Evolutionary conservation across 2,113 vertebrate genomes (phyloP), one percentile per base, ranked within the genome.

Genomic region (Heterotilapia buettikoferi): DNA sequence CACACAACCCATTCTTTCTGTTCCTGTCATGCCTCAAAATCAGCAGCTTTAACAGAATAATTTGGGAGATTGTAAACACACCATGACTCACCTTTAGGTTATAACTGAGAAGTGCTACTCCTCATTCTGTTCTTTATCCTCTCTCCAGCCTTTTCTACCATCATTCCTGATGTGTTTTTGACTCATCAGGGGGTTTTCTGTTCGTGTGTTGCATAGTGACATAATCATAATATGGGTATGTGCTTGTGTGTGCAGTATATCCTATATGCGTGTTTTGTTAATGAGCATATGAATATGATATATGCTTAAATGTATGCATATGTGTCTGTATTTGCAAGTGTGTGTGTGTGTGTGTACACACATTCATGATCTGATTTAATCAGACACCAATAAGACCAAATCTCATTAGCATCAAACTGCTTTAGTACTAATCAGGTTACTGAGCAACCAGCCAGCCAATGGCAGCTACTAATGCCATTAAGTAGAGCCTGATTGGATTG

Each of bases 311-410:
- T 26, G 9, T 80, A 21, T 54, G 33, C 79, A 50, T 29, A 5
- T 79, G 47, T 79, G 36, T 38, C 18, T 52, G 89, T 26, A n/a
- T 90, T 81, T 86, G 71, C 3, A 61, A 43, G 47, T 52, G 19
- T 36, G 18, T 63, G 59, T 36, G 18, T 50, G 14, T 71, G 78
- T 36, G 61, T 47, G 56, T 84, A 57, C 68, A 59, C 33, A 18
- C 79, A 47, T 81, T 54, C 3, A 40, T 92, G 93, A 95, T 93
- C 93, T 92, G 88, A 95, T 95, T 91, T 94, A 90, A 94, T 95
- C 93, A 95, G 95, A 95, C 95, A 95, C 94, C 95, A 95, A 94
- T 95, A 95, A 94, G 84, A 93, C 88, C 92, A 94, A 95, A 96
- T 95, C 92, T 93, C 92, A 96, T 96, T 90, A 94, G 92, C 94